Evolutionary conservation across 2,888 invertebrate genomes (phyloP).

Genomic region (Dione vanillae): DNA sequence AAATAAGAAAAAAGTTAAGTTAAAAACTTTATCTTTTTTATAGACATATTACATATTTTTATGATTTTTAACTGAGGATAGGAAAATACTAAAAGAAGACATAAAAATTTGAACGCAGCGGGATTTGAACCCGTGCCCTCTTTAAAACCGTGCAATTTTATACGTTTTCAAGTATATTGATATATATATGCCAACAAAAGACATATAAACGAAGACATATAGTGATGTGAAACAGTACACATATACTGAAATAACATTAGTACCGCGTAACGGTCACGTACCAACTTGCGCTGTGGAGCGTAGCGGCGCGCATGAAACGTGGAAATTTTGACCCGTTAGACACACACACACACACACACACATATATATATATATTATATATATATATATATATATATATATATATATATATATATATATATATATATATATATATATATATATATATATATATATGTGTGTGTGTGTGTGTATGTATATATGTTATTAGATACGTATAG

Average conservation of each 20-base stretch:
- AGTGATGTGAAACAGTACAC: constrained; percentile 31
- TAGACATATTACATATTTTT: too few relatives aligned
- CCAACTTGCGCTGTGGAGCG: constrained; percentile 79
- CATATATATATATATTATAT: neutral
- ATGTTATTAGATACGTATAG: neutral
- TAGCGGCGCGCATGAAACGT: constrained; percentile 46
- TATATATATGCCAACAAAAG: constrained; percentile 4
- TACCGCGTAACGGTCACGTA: constrained; percentile 61
- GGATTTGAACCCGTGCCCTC: too few relatives aligned
- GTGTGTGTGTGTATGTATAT: too few relatives aligned
- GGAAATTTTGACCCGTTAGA: constrained; percentile 31
- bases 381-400: neutral
- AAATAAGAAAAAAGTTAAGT: too few relatives aligned
- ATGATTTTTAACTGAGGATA: too few relatives aligned
- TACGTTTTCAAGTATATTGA: too few relatives aligned
- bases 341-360: too few relatives aligned
- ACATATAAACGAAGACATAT: constrained; percentile 18
- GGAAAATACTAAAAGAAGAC: too few relatives aligned
- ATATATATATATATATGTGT: neutral
- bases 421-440: neutral
- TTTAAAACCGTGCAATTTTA: too few relatives aligned
- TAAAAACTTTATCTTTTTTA: too few relatives aligned
- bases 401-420: too few relatives aligned
- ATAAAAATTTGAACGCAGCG: too few relatives aligned
- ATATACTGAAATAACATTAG: constrained; percentile 45